Base-by-base conservation (phyloP, 2,797 vertebrate species). In the Sternarchorhynchus goeldii region DNA sequence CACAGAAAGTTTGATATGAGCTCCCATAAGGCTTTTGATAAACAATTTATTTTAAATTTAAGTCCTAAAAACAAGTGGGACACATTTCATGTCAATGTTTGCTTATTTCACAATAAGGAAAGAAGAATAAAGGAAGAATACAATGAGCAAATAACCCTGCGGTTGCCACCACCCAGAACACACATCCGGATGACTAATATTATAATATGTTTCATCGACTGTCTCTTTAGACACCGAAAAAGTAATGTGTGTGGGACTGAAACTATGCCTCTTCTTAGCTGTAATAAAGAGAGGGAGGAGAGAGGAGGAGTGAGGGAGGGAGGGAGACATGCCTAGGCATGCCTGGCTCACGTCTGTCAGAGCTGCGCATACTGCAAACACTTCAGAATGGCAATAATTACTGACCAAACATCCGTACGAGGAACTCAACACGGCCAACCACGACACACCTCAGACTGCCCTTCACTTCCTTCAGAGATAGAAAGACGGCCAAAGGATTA, bases 321-420 rank as follows among this genome's bases (percentile, higher is more conserved):
- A 0, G 78, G 67, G 64, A 73, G 70, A 69, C 85, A 84, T 79
- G 85, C 74, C 81, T 57, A 73, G 85, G 39, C 85, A 81, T 72
- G 85, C 62, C 71, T 73, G 18, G 25, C 59, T 34, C 39, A 60
- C 3, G 39, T 76, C 81, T 78, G 36, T 73, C 77, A 81, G 55
- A 32, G 65, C 55, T 62, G 20, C 25, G 34, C 36, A 70, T 62
- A 67, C 79, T 79, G 70, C 82, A 79, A 77, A 72, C 60, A 75
- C 80, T 82, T 58, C 20, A 65, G 60, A 78, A 72, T 79, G 66
- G 76, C 59, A 57, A 64, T 84, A 81, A 84, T 84, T 84, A 86
- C 81, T 39, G 36, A 39, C 71, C 76, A 83, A 84, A 84, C 81
- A 81, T 84, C 83, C 75, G 56, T 58, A 72, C 50, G 57, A 73